phyloP scores from a whole-genome alignment of 2,797 vertebrate species.

The Hyperoplus immaculatus region DNA sequence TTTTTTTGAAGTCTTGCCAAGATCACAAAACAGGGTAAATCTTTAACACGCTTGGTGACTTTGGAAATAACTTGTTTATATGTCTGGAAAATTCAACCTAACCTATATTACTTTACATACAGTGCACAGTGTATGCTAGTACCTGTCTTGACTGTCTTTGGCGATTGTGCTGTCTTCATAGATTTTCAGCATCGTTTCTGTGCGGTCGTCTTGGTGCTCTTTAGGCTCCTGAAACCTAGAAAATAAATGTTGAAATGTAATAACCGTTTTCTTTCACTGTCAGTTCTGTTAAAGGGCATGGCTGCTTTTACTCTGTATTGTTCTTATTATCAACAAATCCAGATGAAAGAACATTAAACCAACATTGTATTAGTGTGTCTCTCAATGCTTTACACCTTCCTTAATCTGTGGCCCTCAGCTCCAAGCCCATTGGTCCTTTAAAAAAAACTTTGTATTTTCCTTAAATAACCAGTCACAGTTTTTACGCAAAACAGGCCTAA shows the following conservation, averaged over 20 bases:
- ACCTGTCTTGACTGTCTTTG: slow-evolving; percentile 81
- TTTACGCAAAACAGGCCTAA: too few species aligned
- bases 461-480: too few species aligned
- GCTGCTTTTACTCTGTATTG: background rate
- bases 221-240: slow-evolving; percentile 87
- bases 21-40: background rate
- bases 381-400: background rate
- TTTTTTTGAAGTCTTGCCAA: background rate
- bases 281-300: background rate
- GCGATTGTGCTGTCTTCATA: slow-evolving; percentile 65
- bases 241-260: slow-evolving; percentile 20
- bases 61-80: background rate
- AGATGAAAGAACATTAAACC: background rate
- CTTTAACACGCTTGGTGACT: background rate
- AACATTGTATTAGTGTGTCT: background rate
- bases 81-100: background rate
- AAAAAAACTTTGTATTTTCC: too few species aligned
- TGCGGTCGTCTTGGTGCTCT: slow-evolving; percentile 83
- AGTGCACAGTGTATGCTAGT: background rate
- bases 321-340: background rate
- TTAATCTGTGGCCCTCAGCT: background rate
- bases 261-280: background rate
- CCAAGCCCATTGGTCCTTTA: background rate
- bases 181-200: slow-evolving; percentile 81
- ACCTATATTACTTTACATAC: background rate